Percentiles rank a stretch among this genome's conserved stretches.
These are phyloP conservation scores for Chelidonichthys spinosus DNA, from an alignment of 2,797 vertebrate genomes.

Conservation along the genomic window DNA sequence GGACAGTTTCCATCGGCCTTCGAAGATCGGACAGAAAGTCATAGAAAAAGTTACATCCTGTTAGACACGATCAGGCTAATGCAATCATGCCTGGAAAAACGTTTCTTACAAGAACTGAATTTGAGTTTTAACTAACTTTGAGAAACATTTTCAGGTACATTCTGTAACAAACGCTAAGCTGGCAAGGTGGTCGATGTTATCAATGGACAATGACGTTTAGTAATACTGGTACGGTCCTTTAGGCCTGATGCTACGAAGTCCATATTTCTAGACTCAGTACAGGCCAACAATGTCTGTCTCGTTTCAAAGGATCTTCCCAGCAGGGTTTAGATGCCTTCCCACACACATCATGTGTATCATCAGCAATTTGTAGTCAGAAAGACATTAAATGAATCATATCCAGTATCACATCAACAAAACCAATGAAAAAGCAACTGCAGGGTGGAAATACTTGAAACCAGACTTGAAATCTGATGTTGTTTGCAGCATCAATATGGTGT, in stretches of 20 bases:
- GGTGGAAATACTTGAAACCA: neutral
- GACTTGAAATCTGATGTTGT: neutral
- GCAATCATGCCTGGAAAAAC: too few relatives aligned
- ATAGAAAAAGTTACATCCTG: too few relatives aligned
- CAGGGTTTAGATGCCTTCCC: neutral
- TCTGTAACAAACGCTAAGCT: too few relatives aligned
- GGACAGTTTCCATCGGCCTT: too few relatives aligned
- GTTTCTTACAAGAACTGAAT: too few relatives aligned
- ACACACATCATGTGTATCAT: neutral
- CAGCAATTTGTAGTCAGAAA: neutral
- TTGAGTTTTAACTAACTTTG: too few relatives aligned
- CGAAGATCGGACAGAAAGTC: too few relatives aligned
- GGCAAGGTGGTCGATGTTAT: too few relatives aligned
- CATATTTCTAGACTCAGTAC: conserved; percentile 1
- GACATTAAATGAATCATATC: neutral
- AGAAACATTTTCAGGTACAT: too few relatives aligned
- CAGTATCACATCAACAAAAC: neutral
- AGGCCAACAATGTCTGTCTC: neutral
- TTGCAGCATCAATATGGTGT: neutral
- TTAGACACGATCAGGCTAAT: too few relatives aligned
- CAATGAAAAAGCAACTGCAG: neutral
- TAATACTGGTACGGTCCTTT: too few relatives aligned
- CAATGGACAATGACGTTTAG: too few relatives aligned
- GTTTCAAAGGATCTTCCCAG: conserved; percentile 6
- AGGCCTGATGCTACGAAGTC: neutral